Conservation (phyloP, 2,888 invertebrate species). For the Parelbella ahira region DNA sequence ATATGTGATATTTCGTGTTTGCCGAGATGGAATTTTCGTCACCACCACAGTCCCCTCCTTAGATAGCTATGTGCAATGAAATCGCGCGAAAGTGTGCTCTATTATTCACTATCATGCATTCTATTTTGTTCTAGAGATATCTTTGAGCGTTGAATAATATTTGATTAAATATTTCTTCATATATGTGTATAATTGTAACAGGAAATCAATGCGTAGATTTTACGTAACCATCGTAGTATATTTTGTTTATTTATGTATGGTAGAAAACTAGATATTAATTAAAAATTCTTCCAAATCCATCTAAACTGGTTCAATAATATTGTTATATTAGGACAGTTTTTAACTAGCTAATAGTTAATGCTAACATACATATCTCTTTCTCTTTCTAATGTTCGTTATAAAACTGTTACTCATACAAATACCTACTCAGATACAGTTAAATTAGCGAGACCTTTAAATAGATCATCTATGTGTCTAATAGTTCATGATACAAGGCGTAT, state of each 20-base stretch:
- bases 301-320: too few species aligned
- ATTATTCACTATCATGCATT: conserved; percentile 8
- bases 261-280: too few species aligned
- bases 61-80: conserved; percentile 37
- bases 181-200: too few species aligned
- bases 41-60: conserved; percentile 37
- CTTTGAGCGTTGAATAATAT: neutral
- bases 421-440: conserved; percentile 5
- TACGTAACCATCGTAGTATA: neutral
- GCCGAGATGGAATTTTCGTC: conserved; percentile 36
- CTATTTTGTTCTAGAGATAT: conserved; percentile 10
- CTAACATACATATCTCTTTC: too few species aligned
- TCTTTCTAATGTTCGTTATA: too few species aligned
- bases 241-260: neutral
- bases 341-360: too few species aligned
- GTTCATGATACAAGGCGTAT: conserved; percentile 60
- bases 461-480: conserved; percentile 42
- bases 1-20: conserved; percentile 27
- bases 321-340: too few species aligned
- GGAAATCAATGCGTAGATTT: neutral
- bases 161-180: too few species aligned
- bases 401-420: neutral
- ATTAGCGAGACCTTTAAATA: conserved; percentile 26
- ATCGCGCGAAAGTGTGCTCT: conserved; percentile 34
- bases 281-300: too few species aligned